These are phyloP conservation scores for Hydrophis major DNA, from an alignment of 2,797 vertebrate species.

Conservation along the genomic window DNA sequence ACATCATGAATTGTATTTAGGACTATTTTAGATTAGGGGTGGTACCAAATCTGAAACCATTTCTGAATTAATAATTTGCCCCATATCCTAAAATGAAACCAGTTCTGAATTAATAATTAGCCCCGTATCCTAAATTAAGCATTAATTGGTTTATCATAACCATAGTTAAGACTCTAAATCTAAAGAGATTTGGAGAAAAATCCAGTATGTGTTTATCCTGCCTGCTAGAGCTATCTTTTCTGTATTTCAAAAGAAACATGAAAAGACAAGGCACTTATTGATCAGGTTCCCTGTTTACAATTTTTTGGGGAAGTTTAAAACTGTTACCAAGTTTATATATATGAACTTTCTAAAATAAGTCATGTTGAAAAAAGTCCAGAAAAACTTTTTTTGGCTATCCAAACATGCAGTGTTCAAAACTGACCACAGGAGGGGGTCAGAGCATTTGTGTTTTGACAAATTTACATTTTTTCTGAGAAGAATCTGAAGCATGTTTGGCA, in stretches of 20 bases:
- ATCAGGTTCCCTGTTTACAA: not conserved
- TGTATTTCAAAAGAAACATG: not conserved
- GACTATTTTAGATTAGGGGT: not conserved
- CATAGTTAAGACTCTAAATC: not conserved
- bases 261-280: not conserved
- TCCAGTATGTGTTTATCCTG: not conserved
- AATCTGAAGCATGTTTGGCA: not conserved
- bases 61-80: not conserved
- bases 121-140: not conserved
- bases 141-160: not conserved
- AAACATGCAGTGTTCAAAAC: conserved; percentile 28
- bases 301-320: not conserved
- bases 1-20: not conserved
- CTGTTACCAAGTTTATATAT: not conserved
- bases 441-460: not conserved
- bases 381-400: not conserved
- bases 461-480: not conserved
- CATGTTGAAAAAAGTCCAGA: not conserved
- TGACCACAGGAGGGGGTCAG: conserved; percentile 49
- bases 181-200: not conserved
- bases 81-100: not conserved
- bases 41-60: not conserved
- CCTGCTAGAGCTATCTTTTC: not conserved
- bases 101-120: not conserved
- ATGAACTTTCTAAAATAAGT: not conserved